Conservation (phyloP, 2,797 vertebrate species). For the Microctenopoma steveboyesi region DNA sequence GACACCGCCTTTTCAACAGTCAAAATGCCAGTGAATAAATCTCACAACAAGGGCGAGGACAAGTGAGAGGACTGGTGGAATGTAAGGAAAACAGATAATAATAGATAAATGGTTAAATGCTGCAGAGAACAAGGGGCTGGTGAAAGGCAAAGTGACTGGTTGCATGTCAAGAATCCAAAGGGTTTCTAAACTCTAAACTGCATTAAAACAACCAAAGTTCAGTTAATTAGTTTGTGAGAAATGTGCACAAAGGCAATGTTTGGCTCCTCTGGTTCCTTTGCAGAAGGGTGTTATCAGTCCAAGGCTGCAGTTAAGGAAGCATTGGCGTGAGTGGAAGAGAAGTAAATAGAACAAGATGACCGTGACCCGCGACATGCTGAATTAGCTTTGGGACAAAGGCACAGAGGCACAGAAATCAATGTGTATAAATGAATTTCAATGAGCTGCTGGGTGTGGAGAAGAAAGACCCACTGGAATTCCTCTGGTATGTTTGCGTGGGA, state of each 20-base stretch:
- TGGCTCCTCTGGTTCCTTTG: conserved; percentile 21
- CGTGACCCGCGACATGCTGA: conserved; percentile 52
- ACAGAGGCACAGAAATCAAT: conserved; percentile 49
- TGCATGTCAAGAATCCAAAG: not conserved
- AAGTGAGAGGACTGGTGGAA: not conserved
- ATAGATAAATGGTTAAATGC: not conserved
- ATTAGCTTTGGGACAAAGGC: conserved; percentile 47
- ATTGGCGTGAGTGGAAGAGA: conserved; percentile 29
- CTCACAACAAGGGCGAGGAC: not conserved
- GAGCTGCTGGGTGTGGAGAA: conserved; percentile 23
- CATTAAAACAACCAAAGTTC: not conserved
- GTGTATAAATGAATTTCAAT: conserved; percentile 38
- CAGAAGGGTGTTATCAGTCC: conserved; percentile 18
- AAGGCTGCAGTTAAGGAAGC: conserved; percentile 24
- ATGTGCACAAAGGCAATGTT: not conserved
- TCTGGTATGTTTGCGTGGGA: not conserved
- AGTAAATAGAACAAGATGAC: conserved; percentile 40
- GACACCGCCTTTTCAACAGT: conserved; percentile 13
- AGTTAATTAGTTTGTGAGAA: not conserved
- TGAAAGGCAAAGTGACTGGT: not conserved
- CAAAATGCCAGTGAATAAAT: conserved; percentile 22
- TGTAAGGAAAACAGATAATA: conserved; percentile 6
- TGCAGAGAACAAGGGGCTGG: not conserved
- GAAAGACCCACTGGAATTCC: conserved; percentile 26
- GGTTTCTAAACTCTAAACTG: not conserved